Evolutionary conservation across 2,888 invertebrate species (phyloP), one percentile per base, ranked within the genome.

Genomic region (Sarcophaga carnaria): DNA sequence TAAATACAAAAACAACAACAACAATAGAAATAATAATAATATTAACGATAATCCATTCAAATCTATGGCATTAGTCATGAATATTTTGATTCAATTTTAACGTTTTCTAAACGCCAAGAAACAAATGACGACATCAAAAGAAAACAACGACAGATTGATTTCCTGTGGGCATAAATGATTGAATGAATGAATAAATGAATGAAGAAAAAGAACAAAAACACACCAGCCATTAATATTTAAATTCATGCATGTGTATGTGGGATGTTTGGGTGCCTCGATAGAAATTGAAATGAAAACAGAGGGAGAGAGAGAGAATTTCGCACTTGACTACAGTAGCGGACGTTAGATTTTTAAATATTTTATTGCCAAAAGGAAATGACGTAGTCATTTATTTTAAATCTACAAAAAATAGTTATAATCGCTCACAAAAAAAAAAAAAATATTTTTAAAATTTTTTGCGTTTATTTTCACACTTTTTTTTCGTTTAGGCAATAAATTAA

Each of bases 321-420:
- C 78, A 83, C 69, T 79, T 83, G 78, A 62, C 27, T 22, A 49
- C 62, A 54, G 67, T 63, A 83, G 64, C 79, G 74, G 60, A 69
- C 79, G 49, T 79, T 79, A 74, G n/a, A 64, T 83, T 83, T 37
- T 63, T n/a, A 67, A 78, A 62, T 67, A 1, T 45, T 64, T 12
- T 17, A n/a, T 17, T 59, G 47, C 45, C 10, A 54, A 74, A 54
- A 62, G 83, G 83, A 84, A 79, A 80, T 80, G 79, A 75, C 67
- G 83, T 45, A 59, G 49, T 22, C 49, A 60, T 67, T 37, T 45
- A 47, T 66, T 64, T 25, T n/a, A 62, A 14, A 54, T 17, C 0
- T 17, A 14, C 10, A 54, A 54, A 14, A 14, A 14, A 54, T 54
- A 54, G 54, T 54, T 54, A 17, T 54, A 54, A 49, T 27, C 11